These are phyloP conservation scores for Porites australiensis DNA, from an alignment of 64 coral and sea anemone genomes.

Conservation along the genomic window DNA sequence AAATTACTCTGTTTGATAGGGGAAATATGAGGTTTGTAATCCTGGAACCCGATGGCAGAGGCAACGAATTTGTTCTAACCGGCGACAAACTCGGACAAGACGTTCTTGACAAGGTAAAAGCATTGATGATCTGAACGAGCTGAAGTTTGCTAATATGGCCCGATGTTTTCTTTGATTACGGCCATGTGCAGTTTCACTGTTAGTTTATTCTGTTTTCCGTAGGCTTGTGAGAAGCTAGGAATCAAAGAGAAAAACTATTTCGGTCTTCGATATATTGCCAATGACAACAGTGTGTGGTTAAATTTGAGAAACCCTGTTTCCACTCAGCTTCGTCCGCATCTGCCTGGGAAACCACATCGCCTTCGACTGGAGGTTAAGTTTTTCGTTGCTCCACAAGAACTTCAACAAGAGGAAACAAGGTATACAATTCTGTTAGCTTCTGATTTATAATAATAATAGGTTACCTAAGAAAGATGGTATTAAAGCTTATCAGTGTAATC, in stretches of 20 bases:
- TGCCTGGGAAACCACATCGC: conserved; percentile 97
- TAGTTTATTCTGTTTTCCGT: background rate
- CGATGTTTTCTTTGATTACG: background rate
- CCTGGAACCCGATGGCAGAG: conserved; percentile 56
- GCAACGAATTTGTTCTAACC: conserved; percentile 69
- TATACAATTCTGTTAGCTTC: background rate
- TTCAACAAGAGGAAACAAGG: conserved; percentile 99
- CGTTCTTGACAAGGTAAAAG: conserved; percentile 71
- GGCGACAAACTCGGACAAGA: conserved; percentile 80
- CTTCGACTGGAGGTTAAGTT: conserved; percentile 99
- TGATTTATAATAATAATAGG: background rate
- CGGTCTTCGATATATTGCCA: conserved; percentile 81
- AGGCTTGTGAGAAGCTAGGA: conserved; percentile 92
- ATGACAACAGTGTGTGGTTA: conserved; percentile 92
- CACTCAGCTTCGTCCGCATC: conserved; percentile 92
- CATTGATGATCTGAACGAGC: conserved; percentile 18
- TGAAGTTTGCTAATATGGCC: conserved; percentile 4
- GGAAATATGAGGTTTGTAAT: conserved; percentile 69
- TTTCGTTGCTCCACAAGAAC: conserved; percentile 96
- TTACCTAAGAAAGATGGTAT: background rate
- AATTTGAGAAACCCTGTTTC: conserved; percentile 96
- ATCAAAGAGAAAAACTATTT: conserved; percentile 98
- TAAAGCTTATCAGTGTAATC: background rate
- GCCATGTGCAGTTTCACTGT: background rate
- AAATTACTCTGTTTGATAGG: background rate